Base-by-base conservation (phyloP, 2,797 vertebrate genomes). In the Muscicapa striata region DNA sequence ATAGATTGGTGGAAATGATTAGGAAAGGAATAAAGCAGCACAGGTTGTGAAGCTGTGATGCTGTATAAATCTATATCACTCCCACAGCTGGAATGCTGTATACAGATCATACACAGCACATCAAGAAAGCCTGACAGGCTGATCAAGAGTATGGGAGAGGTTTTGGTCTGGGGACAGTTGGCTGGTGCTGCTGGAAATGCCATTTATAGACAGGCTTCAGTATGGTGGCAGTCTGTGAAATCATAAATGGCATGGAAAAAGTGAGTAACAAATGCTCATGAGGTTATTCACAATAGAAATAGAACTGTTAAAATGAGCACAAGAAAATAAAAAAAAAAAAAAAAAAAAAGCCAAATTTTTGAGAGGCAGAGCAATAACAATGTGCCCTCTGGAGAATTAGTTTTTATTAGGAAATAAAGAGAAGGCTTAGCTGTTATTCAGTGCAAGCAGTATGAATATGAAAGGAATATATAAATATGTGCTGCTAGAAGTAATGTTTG, bases 1-100 rank as follows among this genome's bases (percentile, higher is more conserved):
- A 84, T 8, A 90, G 19, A 84, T 90, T 82, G 89, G 55, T 94
- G 51, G 84, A 87, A 93, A 82, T 86, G 5, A 87, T 82, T 72
- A 55, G 69, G 59, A 76, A 86, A 64, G 41, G 27, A 75, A 34
- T 81, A 51, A 61, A 75, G 62, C 84, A 68, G 16, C 34, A 4
- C 24, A 52, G 27, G 23, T 11, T 32, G 29, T 46, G 76, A 88
- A 14, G n/a, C 14, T 68, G 55, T 69, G 64, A 16, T 68, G 81
- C n/a, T 78, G 14, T 48, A 6, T 45, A 43, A 88, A 75, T 69
- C 74, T 7, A 0, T 46, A 43, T 24, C 26, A 3, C 15, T 84
- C 49, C 54, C 21, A 4, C 51, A 29, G 61, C 80, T 58, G 52
- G 55, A 29, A 36, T 45, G 2, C 24, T 61, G 5, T 26, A 3